These are phyloP conservation scores for Ifrita kowaldi DNA, from an alignment of 2,113 vertebrate species.

Conservation along the genomic window DNA sequence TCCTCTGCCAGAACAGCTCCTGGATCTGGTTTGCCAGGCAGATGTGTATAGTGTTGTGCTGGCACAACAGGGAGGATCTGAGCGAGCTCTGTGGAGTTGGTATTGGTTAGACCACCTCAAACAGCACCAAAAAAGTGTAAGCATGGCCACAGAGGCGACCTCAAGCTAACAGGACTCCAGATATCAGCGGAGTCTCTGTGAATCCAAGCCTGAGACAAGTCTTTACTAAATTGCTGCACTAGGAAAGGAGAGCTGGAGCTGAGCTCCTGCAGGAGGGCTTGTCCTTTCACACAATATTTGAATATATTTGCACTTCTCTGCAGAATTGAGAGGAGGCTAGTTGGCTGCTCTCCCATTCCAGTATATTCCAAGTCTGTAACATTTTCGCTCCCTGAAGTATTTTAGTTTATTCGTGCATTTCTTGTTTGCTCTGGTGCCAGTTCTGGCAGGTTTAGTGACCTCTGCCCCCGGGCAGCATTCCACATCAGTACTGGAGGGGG, in stretches of 20 bases:
- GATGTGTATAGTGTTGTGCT: fast-evolving
- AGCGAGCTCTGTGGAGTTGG: fast-evolving
- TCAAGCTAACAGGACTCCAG: neutral
- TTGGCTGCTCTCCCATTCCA: neutral
- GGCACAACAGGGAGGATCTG: neutral
- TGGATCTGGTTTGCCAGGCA: neutral
- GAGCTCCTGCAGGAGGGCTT: neutral
- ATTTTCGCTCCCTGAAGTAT: neutral
- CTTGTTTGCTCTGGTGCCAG: neutral
- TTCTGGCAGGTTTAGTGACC: neutral
- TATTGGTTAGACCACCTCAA: neutral
- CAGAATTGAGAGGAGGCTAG: neutral
- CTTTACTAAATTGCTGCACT: neutral
- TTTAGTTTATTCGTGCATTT: neutral
- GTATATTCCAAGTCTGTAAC: neutral
- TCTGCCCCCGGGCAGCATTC: neutral
- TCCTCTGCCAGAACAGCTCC: neutral
- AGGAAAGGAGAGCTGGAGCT: neutral
- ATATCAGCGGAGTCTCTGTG: neutral
- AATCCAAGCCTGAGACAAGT: neutral
- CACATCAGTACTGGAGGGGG: neutral
- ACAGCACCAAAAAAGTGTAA: neutral
- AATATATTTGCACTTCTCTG: neutral
- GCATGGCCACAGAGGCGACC: neutral
- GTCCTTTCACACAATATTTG: neutral